Evolutionary conservation across 2,797 vertebrate species (phyloP).

Genomic region (Myoxocephalus aenaeus): DNA sequence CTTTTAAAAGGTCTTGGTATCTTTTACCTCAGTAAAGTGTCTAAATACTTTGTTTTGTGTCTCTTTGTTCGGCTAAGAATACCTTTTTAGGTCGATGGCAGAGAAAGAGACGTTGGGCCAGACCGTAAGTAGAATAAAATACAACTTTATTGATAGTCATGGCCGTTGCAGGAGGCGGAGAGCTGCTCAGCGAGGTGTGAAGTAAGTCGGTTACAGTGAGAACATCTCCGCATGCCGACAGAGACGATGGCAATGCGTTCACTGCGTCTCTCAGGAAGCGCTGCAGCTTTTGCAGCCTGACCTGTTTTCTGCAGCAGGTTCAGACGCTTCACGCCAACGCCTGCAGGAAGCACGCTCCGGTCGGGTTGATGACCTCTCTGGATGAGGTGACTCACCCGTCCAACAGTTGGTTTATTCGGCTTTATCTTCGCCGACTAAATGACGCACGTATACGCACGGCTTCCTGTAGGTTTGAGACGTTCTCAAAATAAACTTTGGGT

Average conservation of each 20-base stretch:
- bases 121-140: not conserved
- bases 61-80: not conserved
- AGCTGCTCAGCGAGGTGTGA: not conserved
- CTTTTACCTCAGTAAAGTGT: not conserved
- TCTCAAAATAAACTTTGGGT: not conserved
- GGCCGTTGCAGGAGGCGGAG: not conserved
- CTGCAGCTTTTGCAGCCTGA: constrained; percentile 41
- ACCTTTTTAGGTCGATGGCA: not conserved
- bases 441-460: not conserved
- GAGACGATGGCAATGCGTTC: not conserved
- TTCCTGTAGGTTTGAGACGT: not conserved
- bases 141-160: not conserved
- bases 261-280: constrained; percentile 39
- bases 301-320: constrained; percentile 31
- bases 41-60: not conserved
- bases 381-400: not conserved
- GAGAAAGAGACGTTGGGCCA: not conserved
- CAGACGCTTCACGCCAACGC: not conserved
- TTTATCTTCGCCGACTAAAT: not conserved
- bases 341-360: constrained; percentile 1
- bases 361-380: not conserved
- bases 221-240: not conserved
- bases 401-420: not conserved
- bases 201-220: not conserved
- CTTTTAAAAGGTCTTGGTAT: not conserved